Evolutionary conservation across 2,113 vertebrate species (phyloP).

Genomic region (Henicopernis longicauda): DNA sequence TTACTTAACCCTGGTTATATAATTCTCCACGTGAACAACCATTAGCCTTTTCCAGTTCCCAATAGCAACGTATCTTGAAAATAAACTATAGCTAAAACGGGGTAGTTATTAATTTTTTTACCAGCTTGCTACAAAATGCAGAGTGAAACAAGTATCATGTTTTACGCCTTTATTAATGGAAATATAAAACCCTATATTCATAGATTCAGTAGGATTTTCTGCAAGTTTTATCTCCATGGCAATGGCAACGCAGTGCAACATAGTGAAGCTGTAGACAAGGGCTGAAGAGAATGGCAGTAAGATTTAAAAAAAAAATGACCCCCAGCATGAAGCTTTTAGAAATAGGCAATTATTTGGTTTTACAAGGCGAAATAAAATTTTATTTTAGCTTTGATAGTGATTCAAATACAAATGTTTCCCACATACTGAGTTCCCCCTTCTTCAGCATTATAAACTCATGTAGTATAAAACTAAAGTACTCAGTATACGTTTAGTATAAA

Average conservation of each 20-base stretch:
- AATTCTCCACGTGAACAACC: neutral
- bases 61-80: neutral
- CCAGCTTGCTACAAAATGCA: neutral
- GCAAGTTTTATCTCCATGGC: conserved; percentile 56
- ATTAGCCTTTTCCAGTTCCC: neutral
- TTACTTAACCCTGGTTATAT: neutral
- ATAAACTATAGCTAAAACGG: neutral
- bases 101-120: neutral
- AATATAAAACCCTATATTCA: conserved; percentile 9
- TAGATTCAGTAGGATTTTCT: neutral
- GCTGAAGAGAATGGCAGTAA: neutral
- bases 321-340: neutral
- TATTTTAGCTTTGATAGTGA: neutral
- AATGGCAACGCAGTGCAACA: neutral
- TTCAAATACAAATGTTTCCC: neutral
- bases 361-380: neutral
- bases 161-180: neutral
- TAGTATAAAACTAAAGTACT: neutral
- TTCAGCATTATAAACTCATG: neutral
- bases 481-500: neutral
- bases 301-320: neutral
- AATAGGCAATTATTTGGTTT: neutral
- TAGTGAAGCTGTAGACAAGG: neutral
- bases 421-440: neutral
- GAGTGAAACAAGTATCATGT: neutral